Percentiles rank a stretch among this genome's conserved stretches.
These are phyloP conservation scores for Stenolophus ochropezus DNA, from an alignment of 2,888 invertebrate species.

Conservation along the genomic window DNA sequence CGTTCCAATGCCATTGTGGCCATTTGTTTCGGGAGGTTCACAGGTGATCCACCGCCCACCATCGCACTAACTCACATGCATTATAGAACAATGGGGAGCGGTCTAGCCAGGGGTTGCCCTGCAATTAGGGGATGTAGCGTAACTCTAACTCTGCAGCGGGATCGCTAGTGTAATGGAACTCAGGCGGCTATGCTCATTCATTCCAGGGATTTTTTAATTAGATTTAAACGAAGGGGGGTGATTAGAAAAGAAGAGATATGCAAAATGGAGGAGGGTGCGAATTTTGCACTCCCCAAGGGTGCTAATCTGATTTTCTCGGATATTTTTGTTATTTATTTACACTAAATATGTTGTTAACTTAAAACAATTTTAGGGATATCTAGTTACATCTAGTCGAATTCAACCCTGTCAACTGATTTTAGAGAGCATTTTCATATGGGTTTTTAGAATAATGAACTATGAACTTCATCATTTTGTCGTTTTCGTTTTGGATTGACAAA, in stretches of 20 bases:
- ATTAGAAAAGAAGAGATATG: neutral
- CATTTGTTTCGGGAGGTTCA: neutral
- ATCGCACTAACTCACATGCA: conserved; percentile 70
- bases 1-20: neutral
- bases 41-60: conserved; percentile 61
- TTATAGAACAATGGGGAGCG: conserved; percentile 71
- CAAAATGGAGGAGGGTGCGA: too few relatives aligned
- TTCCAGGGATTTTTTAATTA: neutral
- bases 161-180: conserved; percentile 40
- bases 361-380: too few relatives aligned
- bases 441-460: too few relatives aligned
- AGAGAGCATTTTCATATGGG: too few relatives aligned
- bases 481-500: too few relatives aligned
- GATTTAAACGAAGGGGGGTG: neutral
- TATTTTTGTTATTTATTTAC: too few relatives aligned
- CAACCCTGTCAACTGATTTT: too few relatives aligned
- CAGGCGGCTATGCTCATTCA: conserved; percentile 45
- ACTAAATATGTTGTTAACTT: too few relatives aligned
- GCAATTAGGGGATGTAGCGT: conserved; percentile 36
- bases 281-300: too few relatives aligned
- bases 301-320: too few relatives aligned
- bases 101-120: conserved; percentile 4
- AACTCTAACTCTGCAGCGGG: neutral
- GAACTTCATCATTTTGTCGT: too few relatives aligned
- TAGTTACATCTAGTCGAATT: too few relatives aligned